These are phyloP conservation scores for Pelodiscus sinensis DNA, from an alignment of 2,113 vertebrate species.

Conservation along the genomic window DNA sequence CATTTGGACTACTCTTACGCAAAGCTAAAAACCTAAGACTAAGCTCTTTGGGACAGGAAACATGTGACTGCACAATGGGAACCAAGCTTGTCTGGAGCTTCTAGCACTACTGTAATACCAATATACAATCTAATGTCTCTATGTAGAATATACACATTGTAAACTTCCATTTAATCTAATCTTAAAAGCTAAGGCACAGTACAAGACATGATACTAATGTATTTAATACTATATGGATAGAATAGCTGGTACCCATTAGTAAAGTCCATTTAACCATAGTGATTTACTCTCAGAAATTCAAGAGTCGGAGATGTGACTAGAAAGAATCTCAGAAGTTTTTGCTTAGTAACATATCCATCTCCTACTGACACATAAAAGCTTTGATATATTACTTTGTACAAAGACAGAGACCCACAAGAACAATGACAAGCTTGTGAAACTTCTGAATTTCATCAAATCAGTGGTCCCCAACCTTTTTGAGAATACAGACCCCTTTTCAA, in stretches of 20 bases:
- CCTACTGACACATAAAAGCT: neutral
- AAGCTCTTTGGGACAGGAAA: neutral
- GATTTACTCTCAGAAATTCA: rapidly evolving
- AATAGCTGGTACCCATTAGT: neutral
- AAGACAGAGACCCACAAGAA: neutral
- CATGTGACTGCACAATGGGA: neutral
- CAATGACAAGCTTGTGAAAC: neutral
- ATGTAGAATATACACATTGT: neutral
- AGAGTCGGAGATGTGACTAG: neutral
- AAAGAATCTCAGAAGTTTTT: neutral
- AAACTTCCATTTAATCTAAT: neutral
- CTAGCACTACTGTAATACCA: neutral
- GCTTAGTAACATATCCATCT: neutral
- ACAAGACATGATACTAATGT: rapidly evolving
- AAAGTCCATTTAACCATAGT: rapidly evolving
- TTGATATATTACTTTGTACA: neutral
- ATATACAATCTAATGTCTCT: neutral
- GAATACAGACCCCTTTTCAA: no score
- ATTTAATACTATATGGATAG: neutral
- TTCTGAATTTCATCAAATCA: neutral
- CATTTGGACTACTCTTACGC: neutral
- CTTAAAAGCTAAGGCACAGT: neutral
- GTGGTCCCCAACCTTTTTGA: no score
- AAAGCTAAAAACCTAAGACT: neutral
- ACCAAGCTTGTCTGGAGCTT: neutral